These are phyloP conservation scores for Epizoanthus ramosus DNA, from an alignment of 92 coral and sea anemone species.

Conservation along the genomic window DNA sequence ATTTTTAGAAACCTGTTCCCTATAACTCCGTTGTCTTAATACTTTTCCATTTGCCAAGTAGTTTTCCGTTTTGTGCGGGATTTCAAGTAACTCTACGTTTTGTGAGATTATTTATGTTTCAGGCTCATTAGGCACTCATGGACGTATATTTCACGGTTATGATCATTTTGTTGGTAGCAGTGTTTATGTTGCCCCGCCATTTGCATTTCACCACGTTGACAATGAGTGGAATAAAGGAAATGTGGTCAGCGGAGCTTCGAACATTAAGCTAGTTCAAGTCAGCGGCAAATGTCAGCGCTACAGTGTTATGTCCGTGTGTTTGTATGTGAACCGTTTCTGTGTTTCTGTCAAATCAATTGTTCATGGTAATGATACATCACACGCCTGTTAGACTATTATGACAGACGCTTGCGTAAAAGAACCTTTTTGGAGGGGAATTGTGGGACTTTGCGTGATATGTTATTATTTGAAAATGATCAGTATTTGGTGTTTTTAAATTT, in stretches of 20 bases:
- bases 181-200: slow-evolving; percentile 7
- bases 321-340: no score
- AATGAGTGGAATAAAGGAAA: neutral
- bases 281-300: no score
- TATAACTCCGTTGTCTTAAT: neutral
- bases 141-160: slow-evolving; percentile 38
- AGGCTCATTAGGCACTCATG: slow-evolving; percentile 13
- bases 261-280: no score
- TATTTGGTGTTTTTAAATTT: no score
- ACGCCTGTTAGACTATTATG: no score
- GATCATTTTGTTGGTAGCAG: slow-evolving; percentile 23
- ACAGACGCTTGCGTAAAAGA: no score
- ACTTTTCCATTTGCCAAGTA: neutral
- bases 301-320: no score
- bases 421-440: no score
- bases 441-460: no score
- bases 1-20: neutral
- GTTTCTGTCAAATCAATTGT: no score
- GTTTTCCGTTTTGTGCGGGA: neutral
- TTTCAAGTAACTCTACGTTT: neutral
- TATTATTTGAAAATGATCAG: no score
- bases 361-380: no score
- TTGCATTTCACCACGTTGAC: slow-evolving; percentile 32
- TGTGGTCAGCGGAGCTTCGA: slow-evolving; percentile 27
- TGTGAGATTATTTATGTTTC: neutral